Percentiles rank a stretch among this genome's conserved stretches.
These are phyloP conservation scores for Ischnura elegans DNA, from an alignment of 2,888 invertebrate genomes.

Conservation along the genomic window DNA sequence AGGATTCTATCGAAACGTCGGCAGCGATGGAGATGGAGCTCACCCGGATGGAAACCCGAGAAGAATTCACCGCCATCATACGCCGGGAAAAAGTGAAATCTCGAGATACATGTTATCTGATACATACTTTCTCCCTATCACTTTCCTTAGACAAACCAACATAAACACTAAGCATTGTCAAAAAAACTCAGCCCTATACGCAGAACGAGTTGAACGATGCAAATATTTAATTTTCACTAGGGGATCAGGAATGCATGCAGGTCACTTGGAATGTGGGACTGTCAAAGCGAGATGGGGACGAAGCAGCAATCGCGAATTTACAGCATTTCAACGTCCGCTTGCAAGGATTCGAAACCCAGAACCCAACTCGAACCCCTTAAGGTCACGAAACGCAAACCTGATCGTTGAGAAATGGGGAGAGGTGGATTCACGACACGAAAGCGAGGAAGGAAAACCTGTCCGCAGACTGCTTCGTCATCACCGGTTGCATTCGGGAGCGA, in stretches of 20 bases:
- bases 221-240: not conserved
- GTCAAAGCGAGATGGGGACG: not conserved
- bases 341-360: not conserved
- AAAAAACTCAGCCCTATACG: not conserved
- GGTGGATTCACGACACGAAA: not conserved
- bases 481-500: not conserved
- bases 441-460: not conserved
- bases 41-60: too few species aligned
- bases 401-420: not conserved
- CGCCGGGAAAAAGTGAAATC: too few species aligned
- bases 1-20: too few species aligned
- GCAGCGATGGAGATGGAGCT: too few species aligned
- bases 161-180: not conserved
- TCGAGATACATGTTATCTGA: too few species aligned
- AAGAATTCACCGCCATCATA: too few species aligned
- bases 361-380: not conserved
- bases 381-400: not conserved
- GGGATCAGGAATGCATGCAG: not conserved
- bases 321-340: not conserved
- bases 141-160: too few species aligned
- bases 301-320: not conserved
- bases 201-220: not conserved
- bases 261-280: not conserved
- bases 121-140: not conserved
- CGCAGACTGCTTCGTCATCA: not conserved